Conservation (phyloP, 2,113 vertebrate species). For the Anguilla japonica region DNA sequence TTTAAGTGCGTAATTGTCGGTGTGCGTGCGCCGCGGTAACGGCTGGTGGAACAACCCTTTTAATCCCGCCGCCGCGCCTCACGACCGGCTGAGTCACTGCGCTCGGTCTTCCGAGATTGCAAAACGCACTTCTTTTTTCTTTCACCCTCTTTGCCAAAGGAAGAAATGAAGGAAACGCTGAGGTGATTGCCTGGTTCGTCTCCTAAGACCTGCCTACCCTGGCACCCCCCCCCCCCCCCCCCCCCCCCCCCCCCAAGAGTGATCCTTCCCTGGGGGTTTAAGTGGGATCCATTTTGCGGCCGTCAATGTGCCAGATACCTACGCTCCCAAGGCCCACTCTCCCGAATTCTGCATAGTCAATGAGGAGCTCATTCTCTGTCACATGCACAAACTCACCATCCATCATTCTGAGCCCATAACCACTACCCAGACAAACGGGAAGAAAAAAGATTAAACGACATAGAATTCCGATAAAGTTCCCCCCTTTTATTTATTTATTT, state of each 20-base stretch:
- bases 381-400: not conserved
- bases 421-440: not conserved
- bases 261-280: not conserved
- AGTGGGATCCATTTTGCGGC: not conserved
- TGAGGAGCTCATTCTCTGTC: not conserved
- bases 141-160: no score
- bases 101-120: not conserved
- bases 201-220: not conserved
- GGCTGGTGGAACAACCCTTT: not conserved
- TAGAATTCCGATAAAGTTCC: not conserved
- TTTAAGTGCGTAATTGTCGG: not conserved
- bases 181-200: not conserved
- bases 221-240: not conserved
- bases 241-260: not conserved
- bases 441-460: not conserved
- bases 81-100: not conserved
- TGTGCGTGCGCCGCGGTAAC: not conserved
- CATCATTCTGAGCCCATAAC: not conserved
- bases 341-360: not conserved
- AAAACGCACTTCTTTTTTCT: not conserved
- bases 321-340: not conserved
- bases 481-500: not conserved
- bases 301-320: not conserved
- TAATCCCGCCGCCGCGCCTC: not conserved
- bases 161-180: not conserved